Evolutionary conservation across 1,140 invertebrate species (phyloP), one percentile per base, ranked within the genome.

Genomic region (Cotesia typhae): DNA sequence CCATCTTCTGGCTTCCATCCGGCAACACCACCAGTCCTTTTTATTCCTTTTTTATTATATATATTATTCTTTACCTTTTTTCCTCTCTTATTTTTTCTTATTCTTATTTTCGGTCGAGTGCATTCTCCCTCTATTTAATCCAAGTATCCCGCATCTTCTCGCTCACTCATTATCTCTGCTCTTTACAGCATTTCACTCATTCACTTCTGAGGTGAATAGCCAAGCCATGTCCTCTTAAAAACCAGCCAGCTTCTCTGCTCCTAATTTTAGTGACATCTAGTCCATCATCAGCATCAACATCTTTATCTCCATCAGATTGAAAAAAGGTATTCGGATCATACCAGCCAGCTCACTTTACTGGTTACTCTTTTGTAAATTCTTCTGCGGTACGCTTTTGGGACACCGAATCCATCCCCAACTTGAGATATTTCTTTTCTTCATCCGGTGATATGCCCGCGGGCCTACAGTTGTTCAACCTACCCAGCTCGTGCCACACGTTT

Each of bases 361-460:
- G 72, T 82, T 82, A 80, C 76, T 76, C 75, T 74, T 82, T 82
- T 80, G 76, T 80, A 17, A 75, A 71, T 77, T 78, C 77, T 47
- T 17, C 53, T 65, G 63, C 53, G 41, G 64, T 67, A 37, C 47
- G 35, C 53, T 10, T 14, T 41, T 37, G 63, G 20, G 14, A 37
- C 20, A 65, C 38, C 41, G 7, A 65, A 65, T 65, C 12, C 63
- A 65, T 65, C 63, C 36, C 63, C 38, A 28, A 28, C 28, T 28
- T n/a, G 36, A 65, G 14, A 38, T 65, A 10, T 12, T 65, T 20
- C 7, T 52, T 14, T 17, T 61, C n/a, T 55, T 28, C 9, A 28
- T 67, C 41, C 41, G 2, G 6, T 7, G 41, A 47, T 47, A 52
- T 35, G 41, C 41, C 47, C 7, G 35, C 65, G 17, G 6, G 41